Percentiles rank a stretch among this genome's conserved stretches.
These are phyloP conservation scores for Coregonus sp. DNA, from an alignment of 2,797 vertebrate genomes.

Conservation along the genomic window DNA sequence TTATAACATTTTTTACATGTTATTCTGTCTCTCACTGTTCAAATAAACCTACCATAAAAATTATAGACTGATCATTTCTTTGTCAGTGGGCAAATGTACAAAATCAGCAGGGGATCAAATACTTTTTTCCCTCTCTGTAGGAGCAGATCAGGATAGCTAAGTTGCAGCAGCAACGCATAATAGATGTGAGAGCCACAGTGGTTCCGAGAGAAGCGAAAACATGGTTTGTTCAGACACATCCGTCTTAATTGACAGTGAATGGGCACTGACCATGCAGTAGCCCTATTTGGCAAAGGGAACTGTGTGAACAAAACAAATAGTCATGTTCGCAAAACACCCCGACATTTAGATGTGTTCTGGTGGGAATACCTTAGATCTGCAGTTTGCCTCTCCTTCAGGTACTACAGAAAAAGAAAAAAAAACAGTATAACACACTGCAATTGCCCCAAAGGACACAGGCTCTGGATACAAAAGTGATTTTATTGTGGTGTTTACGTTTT, in stretches of 20 bases:
- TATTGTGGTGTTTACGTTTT: constrained; percentile 63
- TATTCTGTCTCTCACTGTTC: too few species aligned
- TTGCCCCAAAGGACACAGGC: constrained; percentile 72
- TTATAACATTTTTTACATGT: too few species aligned
- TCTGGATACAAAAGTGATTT: constrained; percentile 44
- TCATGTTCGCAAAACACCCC: constrained; percentile 57
- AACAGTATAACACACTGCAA: constrained; percentile 69
- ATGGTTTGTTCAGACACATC: constrained; percentile 51
- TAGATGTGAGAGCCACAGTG: constrained; percentile 15
- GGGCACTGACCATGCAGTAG: constrained; percentile 36
- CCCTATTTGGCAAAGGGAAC: constrained; percentile 26
- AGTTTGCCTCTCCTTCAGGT: constrained; percentile 61
- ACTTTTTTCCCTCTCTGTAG: too few species aligned
- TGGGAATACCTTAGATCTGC: constrained; percentile 62
- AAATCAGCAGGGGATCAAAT: too few species aligned
- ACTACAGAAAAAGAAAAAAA: constrained; percentile 52
- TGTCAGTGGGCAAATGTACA: too few species aligned
- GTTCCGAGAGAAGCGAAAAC: constrained; percentile 21
- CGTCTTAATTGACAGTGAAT: constrained; percentile 56
- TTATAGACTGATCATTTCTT: too few species aligned
- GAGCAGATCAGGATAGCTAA: neutral
- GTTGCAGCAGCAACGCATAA: neutral
- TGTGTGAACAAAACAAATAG: constrained; percentile 57
- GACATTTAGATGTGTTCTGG: constrained; percentile 56
- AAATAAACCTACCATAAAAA: too few species aligned